Evolutionary conservation across 1,140 invertebrate genomes (phyloP), one percentile per base, ranked within the genome.

Genomic region (Pachypsylla venusta): DNA sequence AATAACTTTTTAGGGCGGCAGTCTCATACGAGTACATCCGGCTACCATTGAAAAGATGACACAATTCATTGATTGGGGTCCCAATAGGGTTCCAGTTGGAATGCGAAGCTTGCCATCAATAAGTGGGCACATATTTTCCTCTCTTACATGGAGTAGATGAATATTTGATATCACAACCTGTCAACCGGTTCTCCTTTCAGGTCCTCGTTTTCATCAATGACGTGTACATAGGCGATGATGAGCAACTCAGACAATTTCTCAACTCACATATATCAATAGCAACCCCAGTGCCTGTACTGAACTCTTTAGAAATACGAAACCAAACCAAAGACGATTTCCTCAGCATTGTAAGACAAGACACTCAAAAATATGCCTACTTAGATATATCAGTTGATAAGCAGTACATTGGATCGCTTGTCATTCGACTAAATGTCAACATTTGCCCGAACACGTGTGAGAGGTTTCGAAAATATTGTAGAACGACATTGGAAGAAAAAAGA

Each of bases 221-320:
- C 42, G 42, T n/a, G n/a, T 48, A 48, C n/a, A 48, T 48, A 4
- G 42, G 42, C 7, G 42, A 48, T 19, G 42, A 48, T n/a, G 42
- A 48, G 22, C n/a, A 22, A 7, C 16, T 48, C 4, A n/a, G 42
- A 7, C 42, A 10, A 4, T 48, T 48, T 22, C 42, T 48, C 42
- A 48, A 48, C 42, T 22, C 5, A 48, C 16, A 48, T 22, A 19
- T 48, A 7, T 4, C 16, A n/a, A n/a, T 48, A n/a, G 5, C 4
- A 7, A 4, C 4, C 4, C 4, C n/a, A n/a, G n/a, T 48, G n/a
- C 42, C 42, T 4, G 5, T 3, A 4, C 42, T 48, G 4, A 48
- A n/a, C 7, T 48, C 42, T 19, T 22, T 22, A 7, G 4, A 48
- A 22, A 48, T 48, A n/a, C 42, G 4, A 19, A 4, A 48, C 16